Base-by-base conservation (phyloP, 2,113 vertebrate genomes). In the Clupea harengus region DNA sequence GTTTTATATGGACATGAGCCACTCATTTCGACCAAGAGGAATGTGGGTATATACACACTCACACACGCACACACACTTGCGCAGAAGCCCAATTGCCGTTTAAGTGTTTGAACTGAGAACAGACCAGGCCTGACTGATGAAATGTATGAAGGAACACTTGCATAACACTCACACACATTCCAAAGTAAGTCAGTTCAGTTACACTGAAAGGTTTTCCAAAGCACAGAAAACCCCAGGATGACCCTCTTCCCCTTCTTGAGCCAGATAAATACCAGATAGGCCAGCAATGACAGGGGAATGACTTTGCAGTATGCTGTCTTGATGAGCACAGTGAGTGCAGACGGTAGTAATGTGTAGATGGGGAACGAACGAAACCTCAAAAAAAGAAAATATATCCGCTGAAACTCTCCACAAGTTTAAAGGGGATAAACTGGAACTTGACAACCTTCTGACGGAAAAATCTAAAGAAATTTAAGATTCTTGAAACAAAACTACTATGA, bases 1-100 rank as follows among this genome's bases (percentile, higher is more conserved):
- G 67, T 83, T 89, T 88, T 86, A 81, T 54, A 86, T 90, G 64
- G 85, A 86, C 82, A 83, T 83, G 45, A 83, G 85, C 81, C 81
- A 85, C 83, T 88, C 88, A 88, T 81, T 87, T 82, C 81, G 50
- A 88, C 85, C 84, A 64, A 50, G 84, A 25, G 82, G 50, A 82
- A 81, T 83, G 82, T 82, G 83, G 15, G 49, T 64, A 28, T 64
- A 54, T 32, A 52, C 28, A 22, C 45, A 44, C 85, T 49, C 45
- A 83, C 25, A n/a, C 81, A 60, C 75, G 67, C 60, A 88, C 86
- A 72, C 88, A 86, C 83, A 50, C 75, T 78, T 28, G 67, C 11
- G 67, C 81, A 86, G 25, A 39, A 84, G 78, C 54, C 46, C 15
- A 47, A 81, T 52, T 46, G 83, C 81, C 83, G 45, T 85, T 85